Conservation (phyloP, 2,113 vertebrate genomes). For the Climacteris rufus region DNA sequence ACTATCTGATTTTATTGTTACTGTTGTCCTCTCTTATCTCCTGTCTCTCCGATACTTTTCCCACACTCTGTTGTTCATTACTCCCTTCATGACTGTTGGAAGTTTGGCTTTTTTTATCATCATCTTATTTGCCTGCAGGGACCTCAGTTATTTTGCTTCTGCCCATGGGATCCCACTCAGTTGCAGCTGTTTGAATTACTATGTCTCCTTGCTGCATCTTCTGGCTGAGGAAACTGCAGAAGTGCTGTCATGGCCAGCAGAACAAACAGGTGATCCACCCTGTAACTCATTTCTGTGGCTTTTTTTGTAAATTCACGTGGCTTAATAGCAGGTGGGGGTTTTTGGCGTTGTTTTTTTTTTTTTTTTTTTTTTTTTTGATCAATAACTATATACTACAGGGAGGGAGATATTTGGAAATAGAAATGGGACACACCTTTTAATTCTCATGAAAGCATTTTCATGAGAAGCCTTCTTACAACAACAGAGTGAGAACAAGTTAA, state of each 20-base stretch:
- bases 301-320: background rate
- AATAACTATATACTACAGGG: background rate
- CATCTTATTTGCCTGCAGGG: background rate
- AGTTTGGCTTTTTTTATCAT: background rate
- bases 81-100: background rate
- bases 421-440: slow-evolving; percentile 19
- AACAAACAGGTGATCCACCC: background rate
- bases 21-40: background rate
- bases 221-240: background rate
- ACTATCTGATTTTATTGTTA: background rate
- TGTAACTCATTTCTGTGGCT: background rate
- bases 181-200: background rate
- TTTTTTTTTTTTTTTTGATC: background rate
- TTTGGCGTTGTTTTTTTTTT: too few relatives aligned
- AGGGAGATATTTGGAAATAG: background rate
- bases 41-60: background rate
- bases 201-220: background rate
- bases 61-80: background rate
- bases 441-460: slow-evolving; percentile 14
- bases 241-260: background rate
- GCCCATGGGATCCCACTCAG: background rate
- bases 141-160: background rate
- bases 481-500: slow-evolving; percentile 49
- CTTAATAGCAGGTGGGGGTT: background rate
- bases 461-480: slow-evolving; percentile 17